Evolutionary conservation across 92 coral and sea anemone genomes (phyloP).

Genomic region (Siderastrea siderea): DNA sequence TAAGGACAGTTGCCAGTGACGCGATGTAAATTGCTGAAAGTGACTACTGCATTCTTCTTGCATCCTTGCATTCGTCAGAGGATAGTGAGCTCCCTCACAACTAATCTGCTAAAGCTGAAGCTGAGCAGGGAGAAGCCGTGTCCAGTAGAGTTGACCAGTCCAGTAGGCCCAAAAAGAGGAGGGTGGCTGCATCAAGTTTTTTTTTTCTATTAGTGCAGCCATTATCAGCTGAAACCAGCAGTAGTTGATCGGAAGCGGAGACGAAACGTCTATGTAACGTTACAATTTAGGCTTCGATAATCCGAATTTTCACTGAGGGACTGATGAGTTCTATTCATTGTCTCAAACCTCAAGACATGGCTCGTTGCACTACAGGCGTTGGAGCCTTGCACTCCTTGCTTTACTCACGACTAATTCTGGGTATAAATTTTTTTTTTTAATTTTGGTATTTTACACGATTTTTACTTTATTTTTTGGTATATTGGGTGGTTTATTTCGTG

Average conservation of each 20-base stretch:
- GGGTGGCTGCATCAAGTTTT: not conserved
- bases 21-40: not conserved
- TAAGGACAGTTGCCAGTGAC: not conserved
- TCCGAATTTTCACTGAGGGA: too few relatives aligned
- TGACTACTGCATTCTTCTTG: not conserved
- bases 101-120: not conserved
- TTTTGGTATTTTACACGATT: too few relatives aligned
- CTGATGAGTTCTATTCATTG: not conserved
- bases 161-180: not conserved
- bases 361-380: not conserved
- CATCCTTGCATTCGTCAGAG: not conserved
- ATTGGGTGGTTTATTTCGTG: too few relatives aligned
- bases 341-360: not conserved
- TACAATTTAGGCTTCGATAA: not conserved
- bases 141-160: not conserved
- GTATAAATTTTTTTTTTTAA: not conserved
- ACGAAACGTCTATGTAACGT: not conserved
- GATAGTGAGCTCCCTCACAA: not conserved
- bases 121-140: not conserved
- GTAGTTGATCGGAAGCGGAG: not conserved
- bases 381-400: not conserved
- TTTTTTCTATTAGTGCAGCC: not conserved
- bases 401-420: not conserved
- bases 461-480: too few relatives aligned
- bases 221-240: not conserved